phyloP scores from a whole-genome alignment of 2,797 vertebrate genomes.

The Sebastes dallii region DNA sequence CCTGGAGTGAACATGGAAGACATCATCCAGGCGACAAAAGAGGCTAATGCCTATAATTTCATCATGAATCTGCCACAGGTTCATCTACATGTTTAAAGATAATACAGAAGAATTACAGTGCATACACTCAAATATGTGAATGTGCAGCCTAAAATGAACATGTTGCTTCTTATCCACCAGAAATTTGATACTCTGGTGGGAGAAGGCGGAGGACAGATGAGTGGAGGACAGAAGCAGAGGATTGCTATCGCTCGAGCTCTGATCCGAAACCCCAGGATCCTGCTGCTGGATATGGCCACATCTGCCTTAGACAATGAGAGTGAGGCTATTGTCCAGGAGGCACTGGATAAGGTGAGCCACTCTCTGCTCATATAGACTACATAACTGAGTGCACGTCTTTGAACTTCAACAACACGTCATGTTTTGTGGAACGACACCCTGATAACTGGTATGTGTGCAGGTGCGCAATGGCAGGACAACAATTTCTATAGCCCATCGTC shows the following conservation, averaged over 20 bases:
- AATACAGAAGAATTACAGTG: neutral
- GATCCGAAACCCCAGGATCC: constrained; percentile 83
- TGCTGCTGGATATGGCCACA: constrained; percentile 86
- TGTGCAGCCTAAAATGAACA: neutral
- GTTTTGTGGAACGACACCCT: neutral
- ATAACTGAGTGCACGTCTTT: neutral
- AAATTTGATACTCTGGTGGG: constrained; percentile 86
- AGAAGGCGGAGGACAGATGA: constrained; percentile 87
- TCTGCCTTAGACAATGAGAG: constrained; percentile 87
- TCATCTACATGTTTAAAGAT: neutral
- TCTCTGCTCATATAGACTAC: neutral
- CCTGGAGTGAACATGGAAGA: constrained; percentile 79
- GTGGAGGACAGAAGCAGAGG: constrained; percentile 87
- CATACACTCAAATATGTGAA: neutral
- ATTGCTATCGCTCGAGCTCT: constrained; percentile 85
- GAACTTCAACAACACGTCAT: neutral
- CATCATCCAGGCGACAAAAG: constrained; percentile 78
- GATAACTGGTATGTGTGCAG: constrained; percentile 54
- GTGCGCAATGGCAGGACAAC: constrained; percentile 81
- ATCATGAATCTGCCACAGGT: constrained; percentile 85
- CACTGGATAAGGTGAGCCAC: constrained; percentile 76
- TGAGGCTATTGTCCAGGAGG: constrained; percentile 81
- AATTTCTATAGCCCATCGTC: constrained; percentile 85
- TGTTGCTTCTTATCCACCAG: constrained; percentile 47
- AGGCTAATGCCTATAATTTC: constrained; percentile 85